Evolutionary conservation across 1,140 invertebrate species (phyloP).

Genomic region (Diabrotica virgifera): DNA sequence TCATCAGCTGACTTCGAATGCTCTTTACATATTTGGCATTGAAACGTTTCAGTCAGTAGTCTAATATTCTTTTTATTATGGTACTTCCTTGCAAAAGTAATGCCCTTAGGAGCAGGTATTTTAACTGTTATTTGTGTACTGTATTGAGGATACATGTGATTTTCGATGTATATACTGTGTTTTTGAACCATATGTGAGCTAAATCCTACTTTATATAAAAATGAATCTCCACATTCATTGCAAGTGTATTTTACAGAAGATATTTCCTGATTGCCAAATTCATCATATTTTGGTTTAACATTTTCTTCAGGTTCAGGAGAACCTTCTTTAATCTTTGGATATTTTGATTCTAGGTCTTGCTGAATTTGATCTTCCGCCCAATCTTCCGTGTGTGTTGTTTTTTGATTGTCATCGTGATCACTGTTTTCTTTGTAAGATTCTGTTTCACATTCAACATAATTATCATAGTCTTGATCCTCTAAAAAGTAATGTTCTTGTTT

Average conservation of each 20-base stretch:
- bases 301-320: constrained; percentile 2
- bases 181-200: constrained; percentile 13
- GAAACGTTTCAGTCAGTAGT: not conserved
- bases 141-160: constrained; percentile 4
- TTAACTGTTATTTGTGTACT: constrained; percentile 11
- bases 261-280: constrained; percentile 12
- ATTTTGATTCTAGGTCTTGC: not conserved
- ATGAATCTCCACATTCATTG: constrained; percentile 13
- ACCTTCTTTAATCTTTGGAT: not conserved
- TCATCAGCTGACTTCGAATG: not conserved
- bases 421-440: constrained; percentile 12
- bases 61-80: constrained; percentile 1
- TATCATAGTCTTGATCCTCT: constrained; percentile 12
- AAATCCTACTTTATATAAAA: constrained; percentile 15
- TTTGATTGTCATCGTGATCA: constrained; percentile 5
- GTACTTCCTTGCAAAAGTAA: not conserved
- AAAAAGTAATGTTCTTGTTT: constrained; percentile 12
- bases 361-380: constrained; percentile 5
- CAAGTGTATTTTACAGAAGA: constrained; percentile 12
- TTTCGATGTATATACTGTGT: constrained; percentile 8
- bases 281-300: not conserved
- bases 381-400: not conserved
- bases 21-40: constrained; percentile 13
- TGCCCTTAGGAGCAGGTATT: not conserved
- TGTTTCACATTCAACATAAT: constrained; percentile 12